Base-by-base conservation (phyloP, 64 coral and sea anemone genomes). In the Montipora foliosa region DNA sequence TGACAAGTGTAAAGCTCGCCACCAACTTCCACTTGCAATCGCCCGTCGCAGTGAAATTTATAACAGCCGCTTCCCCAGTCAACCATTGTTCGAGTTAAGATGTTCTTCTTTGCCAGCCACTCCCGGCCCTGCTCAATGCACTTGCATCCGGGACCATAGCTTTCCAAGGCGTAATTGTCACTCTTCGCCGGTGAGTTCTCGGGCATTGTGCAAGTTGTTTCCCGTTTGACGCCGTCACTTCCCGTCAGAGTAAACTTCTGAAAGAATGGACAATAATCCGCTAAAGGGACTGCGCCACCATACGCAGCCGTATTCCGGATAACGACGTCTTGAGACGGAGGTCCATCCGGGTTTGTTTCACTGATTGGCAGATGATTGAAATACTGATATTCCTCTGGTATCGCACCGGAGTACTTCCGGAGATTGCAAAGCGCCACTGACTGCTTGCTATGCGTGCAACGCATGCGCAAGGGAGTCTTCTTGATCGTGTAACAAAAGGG, bases 61-160 rank as follows among this genome's bases (percentile, higher is more conserved):
- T 99, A 99, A 60, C 98, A 99, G 2, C 98, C 98, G 37, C 98
- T 99, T 17, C 98, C 98, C 98, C 98, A 99, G 57, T 99, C 98
- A 8, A 99, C 74, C 98, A 99, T 99, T 44, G 98, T 99, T 45
- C 98, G 69, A 1, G 98, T 99, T 51, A 99, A 75, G 3, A 89
- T 58, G 24, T 94, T 89, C 75, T 94, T 99, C 76, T 91, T 94
- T 13, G 94, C 98, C 1, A 82, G 73, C 96, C 96, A 98, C 15
- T 68, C 86, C 4, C 86, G 78, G 45, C 96, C 96, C 77, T 98
- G 96, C 8, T 84, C 37, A n/a, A 95, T 61, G 16, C 96, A 98
- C 62, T 77, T 89, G 24, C 85, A 67, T 6, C 25, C 69, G 12
- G 87, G 5, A 9, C 96, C 96, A 44, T 89, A 98, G 80, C 69